Percentiles rank a stretch among this genome's conserved stretches.
These are phyloP conservation scores for Epsilonema sp. DNA, from an alignment of 2,888 invertebrate species.

Conservation along the genomic window DNA sequence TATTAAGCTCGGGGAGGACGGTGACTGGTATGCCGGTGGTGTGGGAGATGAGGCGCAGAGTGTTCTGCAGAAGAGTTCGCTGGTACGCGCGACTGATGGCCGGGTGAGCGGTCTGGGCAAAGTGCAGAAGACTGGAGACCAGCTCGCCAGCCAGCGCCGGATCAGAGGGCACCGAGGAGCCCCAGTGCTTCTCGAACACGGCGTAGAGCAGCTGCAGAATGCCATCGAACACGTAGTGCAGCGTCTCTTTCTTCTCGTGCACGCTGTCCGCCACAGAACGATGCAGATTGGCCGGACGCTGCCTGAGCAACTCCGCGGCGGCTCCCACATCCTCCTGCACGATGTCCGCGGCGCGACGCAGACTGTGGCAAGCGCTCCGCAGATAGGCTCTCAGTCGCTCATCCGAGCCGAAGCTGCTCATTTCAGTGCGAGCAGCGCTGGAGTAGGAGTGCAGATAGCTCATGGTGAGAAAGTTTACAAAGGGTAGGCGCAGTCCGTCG, in stretches of 20 bases:
- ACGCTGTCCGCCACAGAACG: neutral
- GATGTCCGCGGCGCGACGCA: neutral
- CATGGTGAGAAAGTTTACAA: slow-evolving; percentile 28
- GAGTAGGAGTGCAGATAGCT: slow-evolving; percentile 21
- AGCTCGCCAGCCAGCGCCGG: neutral
- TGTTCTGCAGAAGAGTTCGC: neutral
- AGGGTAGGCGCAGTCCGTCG: slow-evolving; percentile 27
- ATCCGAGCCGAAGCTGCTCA: neutral
- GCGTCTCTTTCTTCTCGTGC: slow-evolving; percentile 4
- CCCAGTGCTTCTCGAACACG: slow-evolving; percentile 25
- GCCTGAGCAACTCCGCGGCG: slow-evolving; percentile 1
- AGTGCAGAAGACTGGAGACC: neutral
- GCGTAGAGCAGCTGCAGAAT: slow-evolving; percentile 28
- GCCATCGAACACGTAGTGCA: slow-evolving; percentile 28
- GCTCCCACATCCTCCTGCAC: neutral
- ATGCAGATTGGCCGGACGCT: slow-evolving; percentile 5
- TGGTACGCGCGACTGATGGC: neutral
- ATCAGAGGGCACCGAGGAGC: neutral
- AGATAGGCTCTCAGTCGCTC: neutral
- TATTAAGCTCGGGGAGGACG: neutral
- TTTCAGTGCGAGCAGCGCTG: slow-evolving; percentile 25
- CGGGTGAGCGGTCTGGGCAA: neutral
- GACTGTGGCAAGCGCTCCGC: neutral
- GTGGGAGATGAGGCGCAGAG: neutral
- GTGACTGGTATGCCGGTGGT: neutral